Base-by-base conservation (phyloP, 2,113 vertebrate genomes). In the Thryonomys swinderianus region DNA sequence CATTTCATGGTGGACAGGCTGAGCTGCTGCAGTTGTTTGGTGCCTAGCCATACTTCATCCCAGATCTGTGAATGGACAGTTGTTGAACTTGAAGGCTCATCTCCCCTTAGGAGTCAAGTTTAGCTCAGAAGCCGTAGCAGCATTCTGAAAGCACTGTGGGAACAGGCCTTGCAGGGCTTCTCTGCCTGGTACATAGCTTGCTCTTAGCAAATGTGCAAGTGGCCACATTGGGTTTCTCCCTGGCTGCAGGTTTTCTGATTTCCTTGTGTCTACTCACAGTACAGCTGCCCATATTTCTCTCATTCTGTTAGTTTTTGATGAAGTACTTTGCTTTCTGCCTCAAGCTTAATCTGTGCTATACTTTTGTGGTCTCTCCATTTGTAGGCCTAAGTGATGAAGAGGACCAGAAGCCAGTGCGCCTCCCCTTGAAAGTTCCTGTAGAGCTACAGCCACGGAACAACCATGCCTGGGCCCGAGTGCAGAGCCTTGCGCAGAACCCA, bases 401-500 rank as follows among this genome's bases (percentile, higher is more conserved):
- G 96, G 99, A 99, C 98, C 99, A 99, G 98, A 99, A 99, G 96
- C 99, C 99, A 1, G 99, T 99, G 69, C 99, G 99, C 88, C 98
- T 99, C 73, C 99, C 99, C 30, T 98, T 99, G 85, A 99, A 99
- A 97, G 99, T 99, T 40, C 99, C 99, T 0, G 99, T 99, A 81
- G 99, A 99, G 97, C 97, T 99, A 82, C 99, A 99, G 48, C 99
- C 99, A 0, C 98, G 99, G 51, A 99, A 99, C 96, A 99, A 99
- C 95, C 99, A 99, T 0, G 99, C 99, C 0, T 99, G 99, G 99
- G 98, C 99, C 84, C 99, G 99, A 0, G 99, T 99, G 53, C 99
- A 99, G 98, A 99, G 99, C 94, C 98, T 99, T 23, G 99, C 99
- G 59, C 99, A 99, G 98, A 99, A 99, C 96, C 99, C 99, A 34